Percentiles rank a stretch among this genome's conserved stretches.
These are phyloP conservation scores for Patiria pectinifera DNA, from an alignment of 53 echinoderm and acorn worm genomes.

Conservation along the genomic window DNA sequence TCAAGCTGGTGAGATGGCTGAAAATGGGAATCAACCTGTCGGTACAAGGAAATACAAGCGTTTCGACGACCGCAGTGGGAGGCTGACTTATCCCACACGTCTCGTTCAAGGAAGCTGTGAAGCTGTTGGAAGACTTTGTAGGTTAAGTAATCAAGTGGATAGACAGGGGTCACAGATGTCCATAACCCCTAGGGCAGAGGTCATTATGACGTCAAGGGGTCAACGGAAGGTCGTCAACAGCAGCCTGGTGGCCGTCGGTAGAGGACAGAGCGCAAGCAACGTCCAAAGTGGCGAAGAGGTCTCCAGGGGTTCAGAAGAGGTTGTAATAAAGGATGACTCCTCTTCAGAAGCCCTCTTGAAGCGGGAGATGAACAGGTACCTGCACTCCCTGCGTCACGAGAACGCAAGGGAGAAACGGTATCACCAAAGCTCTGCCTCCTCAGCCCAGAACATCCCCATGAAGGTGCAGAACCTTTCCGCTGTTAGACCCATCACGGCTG, in stretches of 20 bases:
- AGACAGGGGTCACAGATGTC: background rate
- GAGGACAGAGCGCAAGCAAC: slow-evolving; percentile 1
- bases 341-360: slow-evolving; percentile 33
- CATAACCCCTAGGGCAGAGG: background rate
- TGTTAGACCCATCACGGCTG: slow-evolving; percentile 27
- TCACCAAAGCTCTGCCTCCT: background rate
- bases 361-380: slow-evolving; percentile 40
- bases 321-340: background rate
- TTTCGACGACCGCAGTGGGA: background rate
- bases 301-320: background rate
- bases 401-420: background rate
- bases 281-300: background rate
- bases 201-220: slow-evolving; percentile 50
- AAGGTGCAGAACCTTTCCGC: slow-evolving; percentile 46
- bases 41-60: background rate
- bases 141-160: background rate
- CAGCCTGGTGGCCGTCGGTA: slow-evolving; percentile 46
- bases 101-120: background rate
- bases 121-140: background rate
- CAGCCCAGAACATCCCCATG: slow-evolving; percentile 27
- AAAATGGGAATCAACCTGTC: too few species aligned
- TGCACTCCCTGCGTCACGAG: slow-evolving; percentile 46
- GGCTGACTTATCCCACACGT: background rate
- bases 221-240: slow-evolving; percentile 37
- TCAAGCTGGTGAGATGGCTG: background rate